Conservation (phyloP, 2,113 vertebrate genomes). For the Colaptes auratus region DNA sequence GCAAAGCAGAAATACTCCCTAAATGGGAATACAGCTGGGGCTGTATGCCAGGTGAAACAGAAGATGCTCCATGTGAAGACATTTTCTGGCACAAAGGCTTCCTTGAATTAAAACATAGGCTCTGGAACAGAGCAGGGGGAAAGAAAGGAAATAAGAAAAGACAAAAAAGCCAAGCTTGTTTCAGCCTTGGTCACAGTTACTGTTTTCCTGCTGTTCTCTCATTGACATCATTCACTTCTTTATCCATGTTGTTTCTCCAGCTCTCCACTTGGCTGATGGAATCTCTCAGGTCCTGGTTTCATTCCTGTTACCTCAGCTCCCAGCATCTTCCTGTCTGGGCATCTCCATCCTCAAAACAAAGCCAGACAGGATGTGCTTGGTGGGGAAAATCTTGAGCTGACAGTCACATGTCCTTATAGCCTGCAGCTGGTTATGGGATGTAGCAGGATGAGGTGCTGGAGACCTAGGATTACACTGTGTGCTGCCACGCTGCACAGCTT, state of each 20-base stretch:
- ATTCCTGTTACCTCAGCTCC: not conserved
- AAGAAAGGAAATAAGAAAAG: not conserved
- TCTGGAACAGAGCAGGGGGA: not conserved
- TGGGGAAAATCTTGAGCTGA: not conserved
- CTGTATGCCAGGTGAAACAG: not conserved
- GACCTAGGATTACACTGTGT: rapidly evolving
- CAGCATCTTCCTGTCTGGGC: not conserved
- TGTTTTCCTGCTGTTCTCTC: not conserved
- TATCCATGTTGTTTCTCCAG: not conserved
- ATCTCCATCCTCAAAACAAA: not conserved
- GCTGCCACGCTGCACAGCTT: rapidly evolving
- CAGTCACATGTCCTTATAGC: not conserved
- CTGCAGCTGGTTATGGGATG: not conserved
- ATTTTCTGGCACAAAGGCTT: not conserved
- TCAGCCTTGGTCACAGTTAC: not conserved
- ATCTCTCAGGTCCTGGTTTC: not conserved
- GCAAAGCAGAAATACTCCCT: not conserved
- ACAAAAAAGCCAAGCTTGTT: not conserved
- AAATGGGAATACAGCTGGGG: not conserved
- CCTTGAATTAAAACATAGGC: not conserved
- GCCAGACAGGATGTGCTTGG: not conserved
- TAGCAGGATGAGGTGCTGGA: not conserved
- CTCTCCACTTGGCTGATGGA: not conserved
- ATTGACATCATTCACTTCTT: not conserved
- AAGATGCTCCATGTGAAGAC: not conserved